A percentile compares a stretch with the other conserved stretches of the same genome.
These are phyloP conservation scores for Autographa pulchrina DNA, from an alignment of 2,888 invertebrate genomes.

Conservation along the genomic window DNA sequence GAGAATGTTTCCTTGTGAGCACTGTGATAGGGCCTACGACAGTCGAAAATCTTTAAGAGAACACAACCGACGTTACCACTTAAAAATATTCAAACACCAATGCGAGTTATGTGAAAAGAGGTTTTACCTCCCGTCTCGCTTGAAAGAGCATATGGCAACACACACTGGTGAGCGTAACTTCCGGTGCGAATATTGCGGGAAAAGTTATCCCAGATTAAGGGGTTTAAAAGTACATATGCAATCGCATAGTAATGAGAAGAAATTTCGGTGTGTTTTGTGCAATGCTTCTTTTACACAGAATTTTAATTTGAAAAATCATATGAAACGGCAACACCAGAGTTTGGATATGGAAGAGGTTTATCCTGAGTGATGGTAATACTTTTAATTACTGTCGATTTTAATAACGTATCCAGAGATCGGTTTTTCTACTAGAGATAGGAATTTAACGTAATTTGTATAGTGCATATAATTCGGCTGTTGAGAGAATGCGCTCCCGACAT, in stretches of 20 bases:
- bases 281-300: constrained; percentile 88
- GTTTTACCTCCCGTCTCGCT: constrained; percentile 82
- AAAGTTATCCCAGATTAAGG: constrained; percentile 79
- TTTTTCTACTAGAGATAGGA: too few relatives aligned
- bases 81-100: constrained; percentile 83
- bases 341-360: constrained; percentile 63
- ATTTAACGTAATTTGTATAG: too few relatives aligned
- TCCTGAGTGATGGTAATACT: constrained; percentile 41
- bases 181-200: constrained; percentile 81
- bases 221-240: constrained; percentile 88
- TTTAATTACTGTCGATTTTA: too few relatives aligned
- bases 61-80: constrained; percentile 78
- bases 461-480: too few relatives aligned
- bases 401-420: too few relatives aligned
- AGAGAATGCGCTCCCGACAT: too few relatives aligned
- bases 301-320: constrained; percentile 88
- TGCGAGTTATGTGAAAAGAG: constrained; percentile 88
- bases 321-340: constrained; percentile 82
- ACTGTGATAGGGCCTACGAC: constrained; percentile 82
- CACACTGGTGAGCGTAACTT: constrained; percentile 84
- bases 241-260: constrained; percentile 87
- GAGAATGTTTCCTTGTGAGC: constrained; percentile 76
- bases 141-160: constrained; percentile 83
- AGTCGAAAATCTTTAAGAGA: constrained; percentile 80
- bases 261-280: constrained; percentile 87